A percentile compares a stretch with the other conserved stretches of the same genome.
These are phyloP conservation scores for Bombus confusus DNA, from an alignment of 1,140 invertebrate species.

Conservation along the genomic window DNA sequence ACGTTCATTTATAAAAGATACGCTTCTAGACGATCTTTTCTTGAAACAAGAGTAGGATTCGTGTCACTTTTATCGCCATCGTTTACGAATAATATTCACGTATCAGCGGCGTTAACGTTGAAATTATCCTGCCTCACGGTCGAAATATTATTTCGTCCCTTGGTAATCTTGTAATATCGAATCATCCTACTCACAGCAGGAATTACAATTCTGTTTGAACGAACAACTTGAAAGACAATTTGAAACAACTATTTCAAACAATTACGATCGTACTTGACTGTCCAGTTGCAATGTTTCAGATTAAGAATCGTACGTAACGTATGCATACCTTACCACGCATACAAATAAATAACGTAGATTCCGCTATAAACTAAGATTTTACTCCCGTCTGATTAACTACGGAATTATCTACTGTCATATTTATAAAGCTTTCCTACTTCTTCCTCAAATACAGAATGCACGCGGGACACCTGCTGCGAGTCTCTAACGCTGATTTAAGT, in stretches of 20 bases:
- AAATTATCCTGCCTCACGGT: background rate
- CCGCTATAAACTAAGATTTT: background rate
- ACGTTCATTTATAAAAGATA: conserved; percentile 20
- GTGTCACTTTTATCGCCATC: background rate
- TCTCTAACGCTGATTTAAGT: background rate
- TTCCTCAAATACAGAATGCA: background rate
- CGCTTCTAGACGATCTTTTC: background rate
- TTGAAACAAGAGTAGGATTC: background rate
- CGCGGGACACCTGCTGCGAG: background rate
- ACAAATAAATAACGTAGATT: background rate
- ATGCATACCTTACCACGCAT: too few relatives aligned
- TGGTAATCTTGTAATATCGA: too few relatives aligned
- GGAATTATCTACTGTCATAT: background rate
- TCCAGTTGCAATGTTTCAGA: background rate
- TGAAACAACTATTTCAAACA: background rate
- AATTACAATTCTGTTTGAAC: too few relatives aligned
- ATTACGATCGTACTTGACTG: background rate
- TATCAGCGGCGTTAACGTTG: too few relatives aligned
- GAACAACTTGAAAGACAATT: too few relatives aligned
- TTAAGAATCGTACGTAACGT: background rate
- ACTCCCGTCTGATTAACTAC: background rate
- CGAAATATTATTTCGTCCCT: background rate
- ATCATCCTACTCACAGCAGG: too few relatives aligned
- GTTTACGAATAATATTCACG: background rate
- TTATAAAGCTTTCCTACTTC: background rate